Percentiles rank a stretch among this genome's conserved stretches.
These are phyloP conservation scores for Cotesia congregata DNA, from an alignment of 2,888 invertebrate species.

Conservation along the genomic window DNA sequence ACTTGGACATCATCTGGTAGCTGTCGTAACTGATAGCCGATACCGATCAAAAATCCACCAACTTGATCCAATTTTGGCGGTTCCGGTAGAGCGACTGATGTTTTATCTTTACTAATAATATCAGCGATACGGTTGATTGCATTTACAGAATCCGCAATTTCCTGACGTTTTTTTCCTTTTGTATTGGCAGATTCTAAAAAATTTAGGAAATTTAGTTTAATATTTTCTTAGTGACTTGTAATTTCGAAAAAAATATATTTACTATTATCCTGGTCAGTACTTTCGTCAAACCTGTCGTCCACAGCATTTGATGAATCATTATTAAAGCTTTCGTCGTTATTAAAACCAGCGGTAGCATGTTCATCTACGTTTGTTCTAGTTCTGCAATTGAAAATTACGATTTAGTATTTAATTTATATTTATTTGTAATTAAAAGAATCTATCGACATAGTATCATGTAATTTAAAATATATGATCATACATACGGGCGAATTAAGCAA, in stretches of 20 bases:
- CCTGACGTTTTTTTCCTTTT: background rate
- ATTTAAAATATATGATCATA: too few species aligned
- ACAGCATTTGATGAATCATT: background rate
- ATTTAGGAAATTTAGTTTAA: background rate
- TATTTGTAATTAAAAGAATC: conserved; percentile 4
- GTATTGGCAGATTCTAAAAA: background rate
- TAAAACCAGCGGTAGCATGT: background rate
- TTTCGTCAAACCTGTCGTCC: background rate
- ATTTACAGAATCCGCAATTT: background rate
- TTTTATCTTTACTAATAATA: background rate
- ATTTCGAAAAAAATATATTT: too few species aligned
- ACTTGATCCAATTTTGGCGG: background rate
- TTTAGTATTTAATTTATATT: background rate
- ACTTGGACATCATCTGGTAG: too few species aligned
- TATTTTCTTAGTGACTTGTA: too few species aligned
- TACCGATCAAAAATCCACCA: background rate
- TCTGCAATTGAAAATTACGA: conserved; percentile 6
- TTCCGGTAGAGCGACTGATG: background rate
- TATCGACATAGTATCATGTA: too few species aligned
- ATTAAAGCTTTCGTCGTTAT: conserved; percentile 22
- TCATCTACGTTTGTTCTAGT: conserved; percentile 25
- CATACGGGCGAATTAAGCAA: too few species aligned
- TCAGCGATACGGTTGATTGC: conserved; percentile 8
- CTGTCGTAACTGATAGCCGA: background rate
- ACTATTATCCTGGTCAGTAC: background rate